Evolutionary conservation across 2,113 vertebrate species (phyloP).

Genomic region (Crotalus tigris): DNA sequence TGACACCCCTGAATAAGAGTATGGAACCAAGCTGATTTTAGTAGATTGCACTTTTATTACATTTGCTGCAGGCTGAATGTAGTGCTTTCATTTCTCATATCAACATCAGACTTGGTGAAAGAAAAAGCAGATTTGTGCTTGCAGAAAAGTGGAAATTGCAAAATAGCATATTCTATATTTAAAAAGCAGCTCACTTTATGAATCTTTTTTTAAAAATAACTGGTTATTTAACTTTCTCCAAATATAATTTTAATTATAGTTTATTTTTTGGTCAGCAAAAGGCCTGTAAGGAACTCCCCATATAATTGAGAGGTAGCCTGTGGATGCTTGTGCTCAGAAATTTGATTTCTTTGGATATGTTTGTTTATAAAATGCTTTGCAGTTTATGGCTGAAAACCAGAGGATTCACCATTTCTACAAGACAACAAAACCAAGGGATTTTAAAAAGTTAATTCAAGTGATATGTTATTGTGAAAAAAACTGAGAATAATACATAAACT

Average conservation of each 20-base stretch:
- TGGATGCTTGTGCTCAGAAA: constrained; percentile 12
- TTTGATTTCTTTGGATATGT: constrained; percentile 22
- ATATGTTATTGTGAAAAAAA: neutral
- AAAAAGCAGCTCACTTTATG: neutral
- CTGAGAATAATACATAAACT: neutral
- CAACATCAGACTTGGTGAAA: accelerated
- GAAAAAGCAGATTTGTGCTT: neutral
- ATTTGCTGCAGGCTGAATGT: neutral
- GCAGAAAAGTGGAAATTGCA: neutral
- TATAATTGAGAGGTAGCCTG: constrained; percentile 18
- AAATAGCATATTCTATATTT: neutral
- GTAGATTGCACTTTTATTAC: neutral
- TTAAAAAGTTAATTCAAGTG: neutral
- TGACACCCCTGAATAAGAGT: too few species aligned
- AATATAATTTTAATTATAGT: constrained; percentile 29
- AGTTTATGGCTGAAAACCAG: neutral
- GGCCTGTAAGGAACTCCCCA: neutral
- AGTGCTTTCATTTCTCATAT: accelerated
- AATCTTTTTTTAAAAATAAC: neutral
- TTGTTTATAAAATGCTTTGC: constrained; percentile 30
- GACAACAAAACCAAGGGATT: neutral
- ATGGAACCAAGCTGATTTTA: neutral
- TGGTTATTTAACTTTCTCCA: neutral
- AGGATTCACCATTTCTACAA: neutral
- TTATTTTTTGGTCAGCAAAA: neutral